Percentiles rank a stretch among this genome's conserved stretches.
Evolutionary conservation across 2,113 vertebrate species (phyloP).

Genomic region (Pampusana beccarii): DNA sequence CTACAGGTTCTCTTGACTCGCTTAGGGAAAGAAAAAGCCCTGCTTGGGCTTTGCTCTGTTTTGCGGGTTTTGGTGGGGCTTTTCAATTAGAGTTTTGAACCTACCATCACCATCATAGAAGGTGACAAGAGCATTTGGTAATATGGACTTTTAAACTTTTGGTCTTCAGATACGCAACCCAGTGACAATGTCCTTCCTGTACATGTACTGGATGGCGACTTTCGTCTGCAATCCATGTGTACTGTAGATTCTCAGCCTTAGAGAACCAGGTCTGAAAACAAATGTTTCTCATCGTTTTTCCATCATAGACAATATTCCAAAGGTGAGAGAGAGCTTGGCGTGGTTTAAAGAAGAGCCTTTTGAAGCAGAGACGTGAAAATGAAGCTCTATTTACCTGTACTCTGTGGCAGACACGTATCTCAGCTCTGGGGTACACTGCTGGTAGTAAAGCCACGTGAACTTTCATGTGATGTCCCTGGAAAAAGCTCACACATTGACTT

Average conservation of each 20-base stretch:
- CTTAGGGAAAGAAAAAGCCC: neutral
- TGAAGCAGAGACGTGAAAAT: conserved; percentile 4
- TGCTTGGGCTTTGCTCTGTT: neutral
- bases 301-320: neutral
- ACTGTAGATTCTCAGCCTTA: neutral
- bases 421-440: neutral
- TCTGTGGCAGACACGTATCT: neutral
- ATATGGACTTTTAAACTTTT: neutral
- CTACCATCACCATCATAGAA: neutral
- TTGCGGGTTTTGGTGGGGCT: neutral
- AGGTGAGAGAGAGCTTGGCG: neutral
- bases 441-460: conserved; percentile 2
- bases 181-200: neutral
- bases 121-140: neutral
- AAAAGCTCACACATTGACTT: neutral
- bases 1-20: neutral
- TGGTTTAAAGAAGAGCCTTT: neutral
- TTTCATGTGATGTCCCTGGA: neutral
- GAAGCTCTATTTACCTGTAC: neutral
- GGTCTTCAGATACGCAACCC: neutral
- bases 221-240: neutral
- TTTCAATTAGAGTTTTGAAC: neutral
- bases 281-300: neutral
- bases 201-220: rapidly evolving
- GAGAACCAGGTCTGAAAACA: neutral